These are phyloP conservation scores for Acrocera orbiculus DNA, from an alignment of 2,888 invertebrate species.

Conservation along the genomic window DNA sequence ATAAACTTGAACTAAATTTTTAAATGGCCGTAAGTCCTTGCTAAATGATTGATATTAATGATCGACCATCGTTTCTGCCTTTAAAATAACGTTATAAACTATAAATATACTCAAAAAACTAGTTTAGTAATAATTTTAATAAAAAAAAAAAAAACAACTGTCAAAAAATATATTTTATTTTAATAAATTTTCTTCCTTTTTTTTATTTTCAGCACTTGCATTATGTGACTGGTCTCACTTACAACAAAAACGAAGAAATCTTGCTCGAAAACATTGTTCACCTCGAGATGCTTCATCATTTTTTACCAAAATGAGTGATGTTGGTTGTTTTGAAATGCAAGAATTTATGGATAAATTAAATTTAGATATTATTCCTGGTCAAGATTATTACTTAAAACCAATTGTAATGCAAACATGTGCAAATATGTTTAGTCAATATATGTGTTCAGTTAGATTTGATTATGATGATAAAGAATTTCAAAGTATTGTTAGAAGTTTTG, in stretches of 20 bases:
- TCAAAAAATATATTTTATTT: background rate
- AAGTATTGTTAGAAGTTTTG: constrained; percentile 52
- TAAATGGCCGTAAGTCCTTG: no score
- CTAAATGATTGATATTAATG: no score
- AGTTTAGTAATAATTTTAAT: no score
- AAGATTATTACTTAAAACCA: constrained; percentile 45
- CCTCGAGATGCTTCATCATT: constrained; percentile 56
- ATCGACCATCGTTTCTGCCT: no score
- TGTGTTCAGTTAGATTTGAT: constrained; percentile 65
- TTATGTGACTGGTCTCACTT: constrained; percentile 76
- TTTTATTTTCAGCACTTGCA: constrained; percentile 52
- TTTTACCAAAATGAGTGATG: constrained; percentile 52
- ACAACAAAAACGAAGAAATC: constrained; percentile 57
- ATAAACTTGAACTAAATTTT: no score
- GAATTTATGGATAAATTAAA: constrained; percentile 42
- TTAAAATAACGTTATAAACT: no score
- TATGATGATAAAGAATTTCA: constrained; percentile 50
- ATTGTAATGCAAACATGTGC: constrained; percentile 54
- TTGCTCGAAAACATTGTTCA: constrained; percentile 64
- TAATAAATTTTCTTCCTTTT: constrained; percentile 1
- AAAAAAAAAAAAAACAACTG: no score
- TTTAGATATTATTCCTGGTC: constrained; percentile 26
- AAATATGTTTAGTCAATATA: constrained; percentile 73
- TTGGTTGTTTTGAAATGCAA: constrained; percentile 46
- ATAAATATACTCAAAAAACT: no score